These are phyloP conservation scores for Patella caerulea DNA, from an alignment of 2,888 invertebrate species.

Conservation along the genomic window DNA sequence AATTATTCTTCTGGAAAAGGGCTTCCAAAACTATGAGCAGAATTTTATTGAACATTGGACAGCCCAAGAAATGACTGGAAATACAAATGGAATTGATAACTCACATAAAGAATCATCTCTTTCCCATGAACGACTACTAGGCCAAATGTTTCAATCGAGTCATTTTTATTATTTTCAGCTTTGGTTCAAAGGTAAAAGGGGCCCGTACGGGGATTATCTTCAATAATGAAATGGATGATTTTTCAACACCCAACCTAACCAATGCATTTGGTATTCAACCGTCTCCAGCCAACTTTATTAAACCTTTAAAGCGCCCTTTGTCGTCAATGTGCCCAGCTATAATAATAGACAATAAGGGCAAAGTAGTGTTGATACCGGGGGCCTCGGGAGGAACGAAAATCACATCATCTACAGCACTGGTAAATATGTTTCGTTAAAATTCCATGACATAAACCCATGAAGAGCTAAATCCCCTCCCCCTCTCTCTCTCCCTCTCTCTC, in stretches of 20 bases:
- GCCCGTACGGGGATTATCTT: conserved; percentile 83
- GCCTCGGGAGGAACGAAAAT: conserved; percentile 93
- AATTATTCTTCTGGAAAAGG: no score
- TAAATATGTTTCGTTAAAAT: conserved; percentile 31
- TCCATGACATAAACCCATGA: no score
- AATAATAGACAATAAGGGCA: conserved; percentile 77
- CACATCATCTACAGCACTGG: conserved; percentile 80
- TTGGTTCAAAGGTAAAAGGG: conserved; percentile 80
- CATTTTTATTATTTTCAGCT: conserved; percentile 75
- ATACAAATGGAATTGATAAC: no score
- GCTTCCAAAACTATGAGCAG: no score
- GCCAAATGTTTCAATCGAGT: neutral
- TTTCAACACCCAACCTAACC: conserved; percentile 78
- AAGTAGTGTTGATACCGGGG: conserved; percentile 82
- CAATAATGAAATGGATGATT: conserved; percentile 94
- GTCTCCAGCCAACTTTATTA: conserved; percentile 86
- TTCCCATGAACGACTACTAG: no score
- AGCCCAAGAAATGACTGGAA: no score
- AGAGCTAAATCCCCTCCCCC: no score
- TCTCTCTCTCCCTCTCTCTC: no score
- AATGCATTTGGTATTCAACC: conserved; percentile 74
- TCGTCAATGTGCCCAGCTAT: conserved; percentile 93
- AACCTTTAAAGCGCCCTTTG: conserved; percentile 86
- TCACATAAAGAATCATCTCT: no score
- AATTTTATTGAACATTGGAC: no score